Base-by-base conservation (phyloP, 2,888 invertebrate genomes). In the Drosophila rubida region DNA sequence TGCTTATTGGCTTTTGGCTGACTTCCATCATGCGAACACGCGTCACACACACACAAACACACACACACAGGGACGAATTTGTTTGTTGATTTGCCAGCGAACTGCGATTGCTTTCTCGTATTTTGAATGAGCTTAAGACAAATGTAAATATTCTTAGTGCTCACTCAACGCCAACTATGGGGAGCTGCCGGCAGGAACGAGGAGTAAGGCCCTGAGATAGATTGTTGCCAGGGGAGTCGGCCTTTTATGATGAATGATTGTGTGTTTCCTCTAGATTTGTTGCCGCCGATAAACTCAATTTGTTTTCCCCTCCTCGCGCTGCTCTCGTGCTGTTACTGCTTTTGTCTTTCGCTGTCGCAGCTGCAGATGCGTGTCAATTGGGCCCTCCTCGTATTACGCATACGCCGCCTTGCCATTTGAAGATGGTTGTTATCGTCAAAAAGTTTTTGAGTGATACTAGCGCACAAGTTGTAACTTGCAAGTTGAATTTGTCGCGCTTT, bases 221-320 rank as follows among this genome's bases (percentile, higher is more conserved):
- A 49, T 60, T 51, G 57, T 19, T 71, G 75, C 37, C 65, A 65
- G 41, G 48, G 55, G 48, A 63, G 54, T 30, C 27, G 35, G 58
- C 30, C 68, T 75, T 79, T 72, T 80, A 85, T 85, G 81, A 82
- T 82, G 81, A 75, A 85, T 82, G 80, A 78, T 73, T 81, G 68
- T 80, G 66, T 67, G 73, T 58, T 80, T 78, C 73, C 78, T 75
- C 46, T 46, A 65, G 83, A 85, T 82, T 72, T 78, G 68, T 70
- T 75, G 73, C 65, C 69, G 49, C 66, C 75, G 80, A 85, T 82
- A 82, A 85, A 85, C 83, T 78, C 86, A 85, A 82, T 82, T 82
- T 85, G 80, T 69, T 82, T 80, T 63, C 48, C 46, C 49, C 59
- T 54, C 62, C 46, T 61, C n/a, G n/a, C n/a, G 54, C 46, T 54